Evolutionary conservation across 2,797 vertebrate genomes (phyloP).

Genomic region (Sebastiscus tertius): DNA sequence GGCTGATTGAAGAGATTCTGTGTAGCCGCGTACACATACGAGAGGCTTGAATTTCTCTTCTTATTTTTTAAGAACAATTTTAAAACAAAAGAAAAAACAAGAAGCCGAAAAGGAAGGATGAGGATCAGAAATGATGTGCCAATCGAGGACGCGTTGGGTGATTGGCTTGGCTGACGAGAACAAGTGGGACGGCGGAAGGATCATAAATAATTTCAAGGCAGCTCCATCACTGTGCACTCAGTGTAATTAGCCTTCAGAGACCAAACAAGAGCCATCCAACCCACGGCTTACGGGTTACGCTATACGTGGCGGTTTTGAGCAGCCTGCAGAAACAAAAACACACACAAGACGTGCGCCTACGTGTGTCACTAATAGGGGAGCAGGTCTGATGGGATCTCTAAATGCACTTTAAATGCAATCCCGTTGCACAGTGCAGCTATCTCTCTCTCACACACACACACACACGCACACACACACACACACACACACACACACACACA

Average conservation of each 20-base stretch:
- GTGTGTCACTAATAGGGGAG: conserved; percentile 3
- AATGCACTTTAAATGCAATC: conserved; percentile 25
- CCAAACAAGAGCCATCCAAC: conserved; percentile 11
- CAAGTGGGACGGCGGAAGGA: conserved; percentile 33
- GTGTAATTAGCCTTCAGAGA: conserved; percentile 58
- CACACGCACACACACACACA: conserved; percentile 5
- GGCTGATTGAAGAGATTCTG: conserved; percentile 10
- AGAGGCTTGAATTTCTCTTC: neutral
- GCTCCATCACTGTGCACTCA: conserved; percentile 42
- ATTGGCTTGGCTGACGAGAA: conserved; percentile 40
- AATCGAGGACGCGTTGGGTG: conserved; percentile 4
- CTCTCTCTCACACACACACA: too few relatives aligned
- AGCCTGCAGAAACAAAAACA: neutral
- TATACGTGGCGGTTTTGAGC: neutral
- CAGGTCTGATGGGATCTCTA: conserved; percentile 42
- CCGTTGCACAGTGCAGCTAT: neutral
- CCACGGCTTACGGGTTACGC: neutral
- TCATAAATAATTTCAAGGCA: conserved; percentile 55
- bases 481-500: conserved; percentile 1
- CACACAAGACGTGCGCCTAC: neutral
- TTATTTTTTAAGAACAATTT: conserved; percentile 1
- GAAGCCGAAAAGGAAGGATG: neutral
- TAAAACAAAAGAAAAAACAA: conserved; percentile 4
- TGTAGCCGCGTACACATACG: neutral
- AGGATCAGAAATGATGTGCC: conserved; percentile 18